phyloP scores from a whole-genome alignment of 1,140 invertebrate species.

The Drosophila ercepeae region DNA sequence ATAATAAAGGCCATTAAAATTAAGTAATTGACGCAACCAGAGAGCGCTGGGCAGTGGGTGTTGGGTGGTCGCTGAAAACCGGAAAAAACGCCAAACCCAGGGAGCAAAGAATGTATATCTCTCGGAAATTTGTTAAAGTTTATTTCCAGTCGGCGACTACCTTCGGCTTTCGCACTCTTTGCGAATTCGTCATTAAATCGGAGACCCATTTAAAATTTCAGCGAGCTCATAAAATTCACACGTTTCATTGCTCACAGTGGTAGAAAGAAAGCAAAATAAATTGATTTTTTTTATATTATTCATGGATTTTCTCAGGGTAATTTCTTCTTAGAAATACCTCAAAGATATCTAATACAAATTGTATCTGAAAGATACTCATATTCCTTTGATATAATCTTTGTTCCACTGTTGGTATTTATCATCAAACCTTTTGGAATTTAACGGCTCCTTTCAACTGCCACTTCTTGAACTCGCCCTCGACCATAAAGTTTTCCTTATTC shows the following conservation, averaged over 20 bases:
- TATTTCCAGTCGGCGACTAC: background rate
- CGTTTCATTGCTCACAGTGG: constrained; percentile 40
- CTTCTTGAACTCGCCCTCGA: constrained; percentile 17
- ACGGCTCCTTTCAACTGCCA: constrained; percentile 20
- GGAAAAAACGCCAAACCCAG: constrained; percentile 41
- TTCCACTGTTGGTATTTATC: constrained; percentile 16
- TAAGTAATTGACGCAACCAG: constrained; percentile 65
- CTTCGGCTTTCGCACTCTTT: constrained; percentile 4
- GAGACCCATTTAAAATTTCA: constrained; percentile 60
- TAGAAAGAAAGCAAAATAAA: background rate
- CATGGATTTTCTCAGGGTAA: too few species aligned
- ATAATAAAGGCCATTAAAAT: constrained; percentile 70
- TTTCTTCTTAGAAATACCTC: too few species aligned
- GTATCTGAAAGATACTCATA: too few species aligned
- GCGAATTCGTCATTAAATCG: constrained; percentile 55
- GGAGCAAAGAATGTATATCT: constrained; percentile 4
- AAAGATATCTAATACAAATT: too few species aligned
- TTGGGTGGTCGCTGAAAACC: constrained; percentile 25
- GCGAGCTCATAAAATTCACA: constrained; percentile 65
- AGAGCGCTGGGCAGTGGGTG: constrained; percentile 1
- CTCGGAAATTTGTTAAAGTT: constrained; percentile 16
- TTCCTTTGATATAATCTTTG: background rate
- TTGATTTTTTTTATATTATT: too few species aligned
- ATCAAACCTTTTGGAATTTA: constrained; percentile 14
- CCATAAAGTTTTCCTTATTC: constrained; percentile 19